Evolutionary conservation across 2,888 invertebrate species (phyloP), one percentile per base, ranked within the genome.

Genomic region (Pandemis heparana): DNA sequence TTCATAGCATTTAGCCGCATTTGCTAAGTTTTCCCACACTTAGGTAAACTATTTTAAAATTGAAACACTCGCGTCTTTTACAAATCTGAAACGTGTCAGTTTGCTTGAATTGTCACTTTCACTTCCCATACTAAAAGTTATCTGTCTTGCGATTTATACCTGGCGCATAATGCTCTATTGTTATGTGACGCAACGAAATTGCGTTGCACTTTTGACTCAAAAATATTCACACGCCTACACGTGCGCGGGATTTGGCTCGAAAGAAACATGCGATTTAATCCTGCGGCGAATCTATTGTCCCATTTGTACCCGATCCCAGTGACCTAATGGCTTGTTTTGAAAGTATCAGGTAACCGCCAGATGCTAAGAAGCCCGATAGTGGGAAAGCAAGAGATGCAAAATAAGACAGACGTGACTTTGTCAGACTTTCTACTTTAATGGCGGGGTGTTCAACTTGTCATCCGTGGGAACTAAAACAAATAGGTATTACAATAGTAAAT

Each of bases 331-430:
- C 89, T 88, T 83, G 86, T 87, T 89, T 89, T 85, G 85, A 85
- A 82, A 82, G 82, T 90, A 90, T 92, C 92, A 91, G 87, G 89
- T 92, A 89, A 87, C 91, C 76, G 85, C 86, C 92, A 92, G 90
- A 91, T 92, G 92, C 80, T 83, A 81, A 79, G 87, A 89, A 89
- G 87, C 89, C 89, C 77, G 86, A 86, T 87, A 88, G 85, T 87
- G 88, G 85, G 88, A 90, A 89, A 89, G 87, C 85, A 83, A 85
- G 81, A 88, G 89, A 92, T 92, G 91, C 91, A 90, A 91, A 92
- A 88, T 89, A 87, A 90, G 88, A 84, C 89, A 89, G 88, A 92
- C 94, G 92, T 93, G 92, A 92, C 91, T 92, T 80, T 82, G 86
- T 81, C 83, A 81, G 86, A 91, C 91, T 93, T 92, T 94, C 94